Evolutionary conservation across 2,888 invertebrate genomes (phyloP), one percentile per base, ranked within the genome.

Genomic region (Tetanocera ferruginea): DNA sequence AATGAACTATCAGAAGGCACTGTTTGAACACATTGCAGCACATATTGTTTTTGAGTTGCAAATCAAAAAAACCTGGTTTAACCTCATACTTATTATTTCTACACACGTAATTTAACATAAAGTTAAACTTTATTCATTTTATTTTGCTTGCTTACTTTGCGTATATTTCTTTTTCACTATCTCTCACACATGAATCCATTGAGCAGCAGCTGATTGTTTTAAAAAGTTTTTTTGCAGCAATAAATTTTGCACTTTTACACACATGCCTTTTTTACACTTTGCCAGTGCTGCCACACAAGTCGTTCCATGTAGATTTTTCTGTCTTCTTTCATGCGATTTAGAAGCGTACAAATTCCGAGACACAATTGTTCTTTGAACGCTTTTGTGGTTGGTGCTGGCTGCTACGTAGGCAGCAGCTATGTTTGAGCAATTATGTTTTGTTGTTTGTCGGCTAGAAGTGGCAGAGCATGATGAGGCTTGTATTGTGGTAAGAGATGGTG

Each of bases 161-260:
- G n/a, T 19, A 5, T 55, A 8, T 5, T 31, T 4, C n/a, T 19
- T 19, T 28, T 8, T 25, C 73, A 49, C 5, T 28, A 34, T 75
- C 66, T 19, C 81, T 81, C 81, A 82, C 84, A 83, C 83, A 84
- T 83, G 83, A 85, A 82, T 80, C 83, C 85, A 86, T 84, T 86
- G 86, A 84, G 83, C 82, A 85, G 80, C 84, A 85, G 86, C 86
- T 86, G 87, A 86, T 86, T 85, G 84, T 84, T 81, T 81, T 57
- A 76, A 80, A 60, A 55, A 55, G 31, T 67, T 75, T 76, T 34
- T 43, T 49, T 52, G 67, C 62, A n/a, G 51, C 5, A 8, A 71
- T 76, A 57, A 31, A 14, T 52, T 34, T 55, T 34, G 37, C 67
- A 25, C 23, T 17, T n/a, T 19, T 19, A 64, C 52, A 66, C 74